Evolutionary conservation across 2,888 invertebrate genomes (phyloP).

Genomic region (Neoaliturus tenellus): DNA sequence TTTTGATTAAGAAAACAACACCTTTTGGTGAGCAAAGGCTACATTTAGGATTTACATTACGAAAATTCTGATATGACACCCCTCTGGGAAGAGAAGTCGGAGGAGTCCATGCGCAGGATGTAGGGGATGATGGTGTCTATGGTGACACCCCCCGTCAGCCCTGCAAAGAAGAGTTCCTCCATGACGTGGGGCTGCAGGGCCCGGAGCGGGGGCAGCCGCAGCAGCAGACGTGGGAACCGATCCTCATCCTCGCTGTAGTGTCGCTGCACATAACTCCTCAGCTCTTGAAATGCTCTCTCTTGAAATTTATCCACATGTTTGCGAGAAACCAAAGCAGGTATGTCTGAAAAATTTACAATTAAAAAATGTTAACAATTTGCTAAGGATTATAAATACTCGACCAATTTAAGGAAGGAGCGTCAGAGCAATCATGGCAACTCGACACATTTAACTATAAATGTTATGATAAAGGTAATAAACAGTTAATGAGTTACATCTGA

Average conservation of each 20-base stretch:
- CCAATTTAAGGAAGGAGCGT: too few relatives aligned
- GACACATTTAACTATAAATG: too few relatives aligned
- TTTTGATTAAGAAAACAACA: slow-evolving; percentile 16
- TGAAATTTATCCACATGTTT: slow-evolving; percentile 78
- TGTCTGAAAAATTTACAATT: slow-evolving; percentile 71
- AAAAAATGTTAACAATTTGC: too few relatives aligned
- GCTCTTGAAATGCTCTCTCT: slow-evolving; percentile 78
- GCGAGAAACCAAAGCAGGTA: slow-evolving; percentile 70
- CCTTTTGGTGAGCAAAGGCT: background rate
- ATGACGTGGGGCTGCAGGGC: slow-evolving; percentile 84
- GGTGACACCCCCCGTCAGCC: slow-evolving; percentile 93
- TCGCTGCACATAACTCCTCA: slow-evolving; percentile 73
- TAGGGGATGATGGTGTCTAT: slow-evolving; percentile 97
- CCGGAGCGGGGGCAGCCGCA: slow-evolving; percentile 83
- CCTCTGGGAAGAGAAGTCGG: slow-evolving; percentile 35
- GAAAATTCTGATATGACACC: slow-evolving; percentile 38
- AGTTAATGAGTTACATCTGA: too few relatives aligned
- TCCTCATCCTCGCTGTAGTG: slow-evolving; percentile 74
- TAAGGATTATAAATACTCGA: too few relatives aligned
- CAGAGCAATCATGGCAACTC: too few relatives aligned
- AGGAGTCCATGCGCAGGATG: slow-evolving; percentile 79
- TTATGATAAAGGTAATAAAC: too few relatives aligned
- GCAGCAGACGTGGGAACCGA: slow-evolving; percentile 79
- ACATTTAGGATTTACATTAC: background rate
- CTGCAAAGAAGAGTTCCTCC: slow-evolving; percentile 95